Base-by-base conservation (phyloP, 1,140 invertebrate genomes). In the Chlorops oryzae region DNA sequence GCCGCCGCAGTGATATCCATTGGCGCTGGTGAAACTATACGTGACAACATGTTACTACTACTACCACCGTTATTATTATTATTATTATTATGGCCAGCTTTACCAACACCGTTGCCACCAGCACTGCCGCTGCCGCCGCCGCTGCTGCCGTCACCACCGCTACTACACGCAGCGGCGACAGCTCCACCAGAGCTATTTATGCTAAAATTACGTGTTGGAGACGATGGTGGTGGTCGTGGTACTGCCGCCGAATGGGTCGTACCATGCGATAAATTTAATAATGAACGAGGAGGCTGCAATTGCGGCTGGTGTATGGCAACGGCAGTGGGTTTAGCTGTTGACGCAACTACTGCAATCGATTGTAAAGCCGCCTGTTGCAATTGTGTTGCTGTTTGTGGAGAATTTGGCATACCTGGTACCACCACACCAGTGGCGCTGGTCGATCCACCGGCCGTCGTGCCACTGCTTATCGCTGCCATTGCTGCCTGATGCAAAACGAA, bases 141-240 rank as follows among this genome's bases (percentile, higher is more conserved):
- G 24, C n/a, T n/a, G 9, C 13, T 35, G 42, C 34, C 38, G 2
- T n/a, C 2, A 20, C 54, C 15, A 43, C 55, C 9, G 50, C 60
- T 15, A 41, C 37, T 25, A 49, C 38, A 15, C 1, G 42, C 52
- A 3, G 45, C 55, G 10, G 55, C 34, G 9, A 47, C 47, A 13
- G 50, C 17, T 17, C 47, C 40, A 34, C 55, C 56, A 50, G 59
- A 54, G 55, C 61, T 60, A 35, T 62, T 63, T n/a, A 15, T 54
- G 55, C 66, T 65, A 35, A 55, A 65, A 15, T 62, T 62, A 5
- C 62, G 65, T 28, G 55, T 48, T 3, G 65, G 62, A 41, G 55
- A 45, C 7, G 58, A 53, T 18, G 59, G 42, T 12, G 51, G 22
- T 55, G 57, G 24, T 58, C 55, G 37, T 25, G 52, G 34, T 43